Base-by-base conservation (phyloP, 1,140 invertebrate species). In the Papilio aristodemus region DNA sequence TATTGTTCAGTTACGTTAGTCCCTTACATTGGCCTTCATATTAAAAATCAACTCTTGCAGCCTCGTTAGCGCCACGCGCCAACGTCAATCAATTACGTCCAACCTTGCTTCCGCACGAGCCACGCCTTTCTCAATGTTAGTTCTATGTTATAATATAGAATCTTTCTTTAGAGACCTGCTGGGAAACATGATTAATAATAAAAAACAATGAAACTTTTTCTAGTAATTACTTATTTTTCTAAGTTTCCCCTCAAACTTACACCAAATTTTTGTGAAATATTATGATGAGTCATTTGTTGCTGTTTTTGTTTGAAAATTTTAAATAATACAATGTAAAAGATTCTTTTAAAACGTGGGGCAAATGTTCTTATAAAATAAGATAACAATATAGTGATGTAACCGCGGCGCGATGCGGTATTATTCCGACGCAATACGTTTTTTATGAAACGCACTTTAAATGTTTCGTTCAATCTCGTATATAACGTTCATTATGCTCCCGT, bases 381-480 rank as follows among this genome's bases (percentile, higher is more conserved):
- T 59, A 6, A 36, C 25, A 59, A 36, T 32, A 59, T 62, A 2
- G 32, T 62, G 59, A 62, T 38, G 36, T 38, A 62, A 62, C 36
- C n/a, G 9, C 14, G 13, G n/a, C 36, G 22, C n/a, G 3, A 22
- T 62, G 14, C n/a, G 59, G 17, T 36, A 10, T 58, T 58, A 58
- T 38, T 62, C 14, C 59, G 59, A 13, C 59, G 59, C 59, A 36
- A 38, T 62, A 11, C 59, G 2, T 27, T 62, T 60, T 60, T 62
- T 62, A 62, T 62, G 36, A 38, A 38, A 37, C 36, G 32, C 27
- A 19, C 10, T 32, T 36, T 62, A 62, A 62, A 62, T 62, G 32
- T 62, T 62, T 62, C 59, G 59, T 36, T 62, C 38, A 22, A 62
- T 37, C n/a, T 38, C 59, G 59, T 62, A 62, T 17, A 62, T 62